Conservation (phyloP, 2,113 vertebrate species). For the Lampris megalopsis region DNA sequence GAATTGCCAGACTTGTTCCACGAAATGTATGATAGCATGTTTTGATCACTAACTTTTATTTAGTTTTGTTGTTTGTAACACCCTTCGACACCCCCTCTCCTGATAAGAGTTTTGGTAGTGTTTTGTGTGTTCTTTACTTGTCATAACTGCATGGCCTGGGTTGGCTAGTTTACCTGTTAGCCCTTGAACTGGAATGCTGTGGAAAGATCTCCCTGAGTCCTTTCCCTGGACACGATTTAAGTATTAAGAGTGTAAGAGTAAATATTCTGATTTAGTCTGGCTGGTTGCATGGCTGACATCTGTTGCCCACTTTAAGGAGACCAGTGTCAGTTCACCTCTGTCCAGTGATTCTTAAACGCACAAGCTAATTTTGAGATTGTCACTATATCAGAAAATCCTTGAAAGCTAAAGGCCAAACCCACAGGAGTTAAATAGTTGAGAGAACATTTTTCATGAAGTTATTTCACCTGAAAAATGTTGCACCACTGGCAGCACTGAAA, state of each 20-base stretch:
- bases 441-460: background rate
- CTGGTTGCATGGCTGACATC: background rate
- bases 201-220: slow-evolving; percentile 17
- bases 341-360: slow-evolving; percentile 18
- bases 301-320: slow-evolving; percentile 30
- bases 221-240: slow-evolving; percentile 16
- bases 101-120: too few species aligned
- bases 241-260: slow-evolving; percentile 48
- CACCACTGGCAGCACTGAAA: background rate
- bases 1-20: too few species aligned
- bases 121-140: background rate
- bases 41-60: too few species aligned
- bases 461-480: background rate
- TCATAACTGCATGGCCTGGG: slow-evolving; percentile 5
- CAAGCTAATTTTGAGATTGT: background rate
- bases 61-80: background rate
- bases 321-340: background rate
- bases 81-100: too few species aligned
- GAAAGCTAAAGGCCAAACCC: background rate
- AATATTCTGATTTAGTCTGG: slow-evolving; percentile 12
- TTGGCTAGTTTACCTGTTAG: background rate
- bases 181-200: background rate
- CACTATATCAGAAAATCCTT: background rate
- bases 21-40: too few species aligned
- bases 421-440: background rate